Base-by-base conservation (phyloP, 2,888 invertebrate species). In the Stictocephala bisonia region DNA sequence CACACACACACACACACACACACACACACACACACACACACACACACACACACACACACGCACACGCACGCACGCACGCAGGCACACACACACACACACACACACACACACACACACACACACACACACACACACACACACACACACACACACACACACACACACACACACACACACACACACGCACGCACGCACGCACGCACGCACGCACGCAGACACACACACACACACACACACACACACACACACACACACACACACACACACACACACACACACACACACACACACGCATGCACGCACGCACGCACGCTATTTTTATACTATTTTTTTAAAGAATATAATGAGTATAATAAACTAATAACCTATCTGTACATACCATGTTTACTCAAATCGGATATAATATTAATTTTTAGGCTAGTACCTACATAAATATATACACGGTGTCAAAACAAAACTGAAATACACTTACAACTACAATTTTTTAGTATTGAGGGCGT, bases 221-320 rank as follows among this genome's bases (percentile, higher is more conserved):
- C n/a, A n/a, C n/a, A n/a, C n/a, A n/a, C n/a, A n/a, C n/a, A n/a
- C n/a, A 44, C 44, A 44, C 44, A 44, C 44, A 44, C 44, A 44
- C 44, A 44, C 44, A 44, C 44, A 44, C 44, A 44, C 44, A 44
- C 44, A 44, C 44, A 44, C 60, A 29, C 60, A 27, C 44, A 24
- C 27, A 60, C 60, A 56, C 56, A 56, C 56, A 56, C 56, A 56
- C 56, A 20, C 56, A 56, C 56, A 20, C 56, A 56, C 56, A 56
- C 56, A 56, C 56, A 20, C 56, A 56, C 56, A 56, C 56, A 24
- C 56, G 24, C 56, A 24, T n/a, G 22, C 56, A 24, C n/a, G 24
- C 56, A 24, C 22, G 3, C 56, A 56, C 56, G n/a, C 56, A 56
- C 56, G 22, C 56, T n/a, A n/a, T n/a, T n/a, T n/a, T n/a, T n/a